These are phyloP conservation scores for Atractosteus spatula DNA, from an alignment of 2,113 vertebrate species.

Conservation along the genomic window DNA sequence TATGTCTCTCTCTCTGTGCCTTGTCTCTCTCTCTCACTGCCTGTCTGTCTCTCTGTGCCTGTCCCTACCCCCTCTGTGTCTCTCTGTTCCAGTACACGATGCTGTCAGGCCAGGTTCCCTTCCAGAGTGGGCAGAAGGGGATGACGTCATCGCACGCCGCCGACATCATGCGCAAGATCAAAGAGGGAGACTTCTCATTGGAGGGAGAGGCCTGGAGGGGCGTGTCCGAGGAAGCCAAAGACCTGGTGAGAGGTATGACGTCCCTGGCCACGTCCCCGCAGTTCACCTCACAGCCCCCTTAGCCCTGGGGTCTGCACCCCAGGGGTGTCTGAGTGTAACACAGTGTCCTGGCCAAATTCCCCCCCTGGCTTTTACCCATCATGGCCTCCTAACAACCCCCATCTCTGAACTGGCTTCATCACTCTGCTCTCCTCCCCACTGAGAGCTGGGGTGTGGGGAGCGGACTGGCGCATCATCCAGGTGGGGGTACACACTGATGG, in stretches of 20 bases:
- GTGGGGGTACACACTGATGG: no score
- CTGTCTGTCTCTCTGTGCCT: background rate
- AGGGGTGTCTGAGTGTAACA: background rate
- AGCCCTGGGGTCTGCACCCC: background rate
- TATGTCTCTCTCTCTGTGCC: background rate
- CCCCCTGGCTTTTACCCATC: no score
- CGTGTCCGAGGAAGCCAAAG: conserved; percentile 85
- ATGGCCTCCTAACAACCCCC: no score
- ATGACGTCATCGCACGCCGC: conserved; percentile 78
- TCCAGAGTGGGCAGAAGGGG: conserved; percentile 77
- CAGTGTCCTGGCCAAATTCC: background rate
- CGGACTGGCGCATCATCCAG: no score
- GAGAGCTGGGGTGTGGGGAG: no score
- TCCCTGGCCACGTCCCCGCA: background rate
- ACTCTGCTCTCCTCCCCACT: no score
- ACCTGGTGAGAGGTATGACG: conserved; percentile 80
- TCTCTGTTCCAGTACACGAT: conserved; percentile 78
- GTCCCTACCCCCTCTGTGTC: background rate
- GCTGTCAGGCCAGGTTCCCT: conserved; percentile 88
- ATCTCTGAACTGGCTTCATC: no score
- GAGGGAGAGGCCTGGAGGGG: conserved; percentile 84
- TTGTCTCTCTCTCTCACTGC: background rate
- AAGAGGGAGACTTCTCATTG: conserved; percentile 84
- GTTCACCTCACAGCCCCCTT: no score
- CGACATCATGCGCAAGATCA: conserved; percentile 90